Percentiles rank a stretch among this genome's conserved stretches.
phyloP scores from a whole-genome alignment of 1,140 invertebrate species.

The Meloidogyne hapla region DNA sequence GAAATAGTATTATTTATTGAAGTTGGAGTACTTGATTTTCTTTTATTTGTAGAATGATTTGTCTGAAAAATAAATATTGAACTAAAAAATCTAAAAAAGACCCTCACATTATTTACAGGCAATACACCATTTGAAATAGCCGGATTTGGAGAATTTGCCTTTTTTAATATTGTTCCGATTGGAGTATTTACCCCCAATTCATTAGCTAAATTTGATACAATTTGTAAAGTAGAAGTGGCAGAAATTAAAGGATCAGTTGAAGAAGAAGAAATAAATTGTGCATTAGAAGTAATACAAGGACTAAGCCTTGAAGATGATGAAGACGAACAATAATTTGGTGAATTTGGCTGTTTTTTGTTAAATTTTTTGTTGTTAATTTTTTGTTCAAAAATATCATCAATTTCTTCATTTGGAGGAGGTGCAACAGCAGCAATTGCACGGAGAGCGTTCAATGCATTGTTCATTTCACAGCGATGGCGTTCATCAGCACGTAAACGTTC shows the following conservation, averaged over 20 bases:
- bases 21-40: slow-evolving; percentile 18
- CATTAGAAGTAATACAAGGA: no score
- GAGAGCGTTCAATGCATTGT: slow-evolving; percentile 15
- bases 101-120: neutral
- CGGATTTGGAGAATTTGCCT: slow-evolving; percentile 28
- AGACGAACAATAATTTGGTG: neutral
- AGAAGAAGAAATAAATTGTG: neutral
- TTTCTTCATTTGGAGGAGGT: neutral
- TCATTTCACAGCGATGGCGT: slow-evolving; percentile 24
- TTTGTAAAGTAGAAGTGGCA: neutral
- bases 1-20: neutral
- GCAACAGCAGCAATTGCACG: slow-evolving; percentile 12
- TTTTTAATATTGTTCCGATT: slow-evolving; percentile 13
- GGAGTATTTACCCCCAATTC: slow-evolving; percentile 10
- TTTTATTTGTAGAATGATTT: slow-evolving; percentile 3
- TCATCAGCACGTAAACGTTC: slow-evolving; percentile 24
- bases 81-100: no score
- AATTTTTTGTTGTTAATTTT: neutral
- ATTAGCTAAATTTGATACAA: neutral
- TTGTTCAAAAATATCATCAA: slow-evolving; percentile 1
- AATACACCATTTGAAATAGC: neutral
- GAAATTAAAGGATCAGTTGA: neutral
- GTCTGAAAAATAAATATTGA: no score
- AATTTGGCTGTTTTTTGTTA: no score
- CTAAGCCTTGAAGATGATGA: neutral